A percentile compares a stretch with the other conserved stretches of the same genome.
Conservation (phyloP, 2,888 invertebrate genomes). For the Cylloceria caligata region DNA sequence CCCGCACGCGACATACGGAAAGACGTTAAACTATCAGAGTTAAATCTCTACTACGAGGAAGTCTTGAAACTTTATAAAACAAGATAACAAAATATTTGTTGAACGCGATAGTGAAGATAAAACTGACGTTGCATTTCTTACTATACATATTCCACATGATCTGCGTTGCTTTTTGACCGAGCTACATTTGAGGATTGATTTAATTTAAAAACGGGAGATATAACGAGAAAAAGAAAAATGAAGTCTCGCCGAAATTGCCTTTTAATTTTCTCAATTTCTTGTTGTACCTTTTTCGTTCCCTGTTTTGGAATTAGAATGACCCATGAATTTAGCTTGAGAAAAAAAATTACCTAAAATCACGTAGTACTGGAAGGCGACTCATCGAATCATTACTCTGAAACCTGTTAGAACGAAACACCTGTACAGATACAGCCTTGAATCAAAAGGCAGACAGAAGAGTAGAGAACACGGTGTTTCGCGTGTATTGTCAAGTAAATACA, state of each 20-base stretch:
- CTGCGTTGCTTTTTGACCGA: too few relatives aligned
- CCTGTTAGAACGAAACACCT: background rate
- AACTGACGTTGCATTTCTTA: too few relatives aligned
- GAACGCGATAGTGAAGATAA: background rate
- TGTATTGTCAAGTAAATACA: constrained; percentile 23
- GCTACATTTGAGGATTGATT: too few relatives aligned
- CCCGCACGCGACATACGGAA: constrained; percentile 13
- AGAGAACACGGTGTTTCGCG: background rate
- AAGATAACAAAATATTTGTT: background rate
- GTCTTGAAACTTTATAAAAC: constrained; percentile 4
- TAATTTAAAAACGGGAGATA: background rate
- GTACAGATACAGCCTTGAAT: background rate
- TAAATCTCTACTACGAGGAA: background rate
- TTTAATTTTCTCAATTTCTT: too few relatives aligned
- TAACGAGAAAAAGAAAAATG: background rate
- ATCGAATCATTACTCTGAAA: background rate
- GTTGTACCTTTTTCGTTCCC: too few relatives aligned
- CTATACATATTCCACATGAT: too few relatives aligned
- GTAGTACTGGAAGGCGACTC: too few relatives aligned
- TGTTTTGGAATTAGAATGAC: too few relatives aligned
- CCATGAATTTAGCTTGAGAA: too few relatives aligned
- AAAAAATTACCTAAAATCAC: too few relatives aligned
- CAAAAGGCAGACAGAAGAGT: background rate
- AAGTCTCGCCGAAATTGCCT: too few relatives aligned
- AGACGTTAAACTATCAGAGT: background rate